A percentile compares a stretch with the other conserved stretches of the same genome.
These are phyloP conservation scores for Phyllostomus discolor DNA, from an alignment of 2,113 vertebrate species.

Conservation along the genomic window DNA sequence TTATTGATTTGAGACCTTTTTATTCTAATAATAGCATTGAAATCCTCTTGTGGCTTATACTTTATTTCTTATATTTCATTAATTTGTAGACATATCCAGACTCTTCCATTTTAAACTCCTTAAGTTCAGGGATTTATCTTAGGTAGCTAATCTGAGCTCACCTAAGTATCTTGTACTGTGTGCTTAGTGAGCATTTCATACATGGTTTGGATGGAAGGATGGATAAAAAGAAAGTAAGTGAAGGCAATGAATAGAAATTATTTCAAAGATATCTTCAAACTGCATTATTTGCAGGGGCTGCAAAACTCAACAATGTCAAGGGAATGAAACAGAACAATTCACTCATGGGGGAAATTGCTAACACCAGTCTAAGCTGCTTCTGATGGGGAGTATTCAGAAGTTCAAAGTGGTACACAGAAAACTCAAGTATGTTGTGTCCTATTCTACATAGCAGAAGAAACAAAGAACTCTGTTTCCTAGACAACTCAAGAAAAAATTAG, in stretches of 20 bases:
- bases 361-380: not conserved
- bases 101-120: not conserved
- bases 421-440: not conserved
- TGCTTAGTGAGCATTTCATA: not conserved
- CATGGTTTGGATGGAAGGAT: not conserved
- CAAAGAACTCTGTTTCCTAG: not conserved
- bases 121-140: not conserved
- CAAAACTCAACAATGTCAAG: not conserved
- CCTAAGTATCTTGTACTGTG: not conserved
- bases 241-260: not conserved
- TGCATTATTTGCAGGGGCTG: not conserved
- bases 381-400: not conserved
- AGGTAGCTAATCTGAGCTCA: not conserved
- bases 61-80: not conserved
- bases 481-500: not conserved
- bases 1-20: constrained; percentile 7
- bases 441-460: not conserved
- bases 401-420: not conserved
- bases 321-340: not conserved
- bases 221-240: not conserved
- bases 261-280: not conserved
- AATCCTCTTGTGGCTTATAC: not conserved
- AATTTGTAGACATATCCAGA: not conserved
- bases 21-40: not conserved
- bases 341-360: not conserved